Percentiles rank a stretch among this genome's conserved stretches.
Evolutionary conservation across 2,888 invertebrate genomes (phyloP).

Genomic region (Parascotia fuliginaria): DNA sequence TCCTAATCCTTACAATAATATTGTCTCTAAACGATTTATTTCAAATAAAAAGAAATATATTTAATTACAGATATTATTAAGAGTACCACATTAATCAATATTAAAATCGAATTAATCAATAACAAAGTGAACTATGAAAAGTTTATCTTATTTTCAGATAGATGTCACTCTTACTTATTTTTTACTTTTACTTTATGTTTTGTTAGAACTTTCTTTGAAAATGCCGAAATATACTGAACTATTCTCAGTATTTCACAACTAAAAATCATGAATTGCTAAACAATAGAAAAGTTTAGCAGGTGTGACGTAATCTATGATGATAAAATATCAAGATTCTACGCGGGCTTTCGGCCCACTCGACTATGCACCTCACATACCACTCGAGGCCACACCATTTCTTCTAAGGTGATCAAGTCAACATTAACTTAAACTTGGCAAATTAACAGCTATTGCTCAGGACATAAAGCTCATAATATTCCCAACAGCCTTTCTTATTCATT

Average conservation of each 20-base stretch:
- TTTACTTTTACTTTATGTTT: too few relatives aligned
- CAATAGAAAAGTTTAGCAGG: conserved; percentile 45
- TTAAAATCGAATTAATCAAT: too few relatives aligned
- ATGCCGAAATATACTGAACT: background rate
- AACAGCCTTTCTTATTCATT: conserved; percentile 26
- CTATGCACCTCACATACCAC: conserved; percentile 62
- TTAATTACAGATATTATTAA: too few relatives aligned
- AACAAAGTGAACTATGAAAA: background rate
- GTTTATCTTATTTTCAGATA: background rate
- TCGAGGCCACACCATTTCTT: conserved; percentile 76
- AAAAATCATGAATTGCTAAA: conserved; percentile 26
- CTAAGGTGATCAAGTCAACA: conserved; percentile 68
- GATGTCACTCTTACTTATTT: conserved; percentile 23
- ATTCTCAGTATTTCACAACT: conserved; percentile 18
- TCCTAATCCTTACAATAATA: too few relatives aligned
- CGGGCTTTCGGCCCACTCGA: conserved; percentile 50
- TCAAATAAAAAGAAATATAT: too few relatives aligned
- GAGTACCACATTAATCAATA: too few relatives aligned
- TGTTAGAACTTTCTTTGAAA: too few relatives aligned
- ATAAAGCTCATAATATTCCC: conserved; percentile 35
- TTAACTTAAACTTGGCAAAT: conserved; percentile 26
- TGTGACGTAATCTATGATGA: conserved; percentile 45
- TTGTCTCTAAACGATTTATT: too few relatives aligned
- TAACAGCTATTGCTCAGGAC: conserved; percentile 2
- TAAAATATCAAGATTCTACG: conserved; percentile 56